Percentiles rank a stretch among this genome's conserved stretches.
These are phyloP conservation scores for Steinernema hermaphroditum DNA, from an alignment of 2,888 invertebrate genomes.

Conservation along the genomic window DNA sequence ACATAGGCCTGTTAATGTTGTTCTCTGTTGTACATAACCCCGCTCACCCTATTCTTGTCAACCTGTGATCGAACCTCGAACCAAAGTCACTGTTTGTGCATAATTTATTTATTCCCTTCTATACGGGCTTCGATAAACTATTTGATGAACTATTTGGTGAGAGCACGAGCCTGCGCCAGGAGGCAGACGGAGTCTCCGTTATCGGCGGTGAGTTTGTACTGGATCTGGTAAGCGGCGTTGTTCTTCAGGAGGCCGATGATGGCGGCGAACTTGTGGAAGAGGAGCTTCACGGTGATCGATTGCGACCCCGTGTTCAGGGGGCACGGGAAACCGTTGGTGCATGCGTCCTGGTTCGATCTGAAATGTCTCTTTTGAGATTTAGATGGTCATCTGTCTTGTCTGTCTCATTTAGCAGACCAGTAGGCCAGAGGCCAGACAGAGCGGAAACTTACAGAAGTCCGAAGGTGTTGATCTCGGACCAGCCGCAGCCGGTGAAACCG, in stretches of 20 bases:
- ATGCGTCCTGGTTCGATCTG: conserved; percentile 42
- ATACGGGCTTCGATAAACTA: conserved; percentile 19
- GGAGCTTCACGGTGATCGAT: conserved; percentile 38
- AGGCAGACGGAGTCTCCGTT: conserved; percentile 42
- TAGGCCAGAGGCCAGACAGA: too few relatives aligned
- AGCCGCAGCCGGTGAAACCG: conserved; percentile 48
- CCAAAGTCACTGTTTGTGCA: neutral
- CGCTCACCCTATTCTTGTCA: conserved; percentile 1
- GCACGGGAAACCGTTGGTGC: conserved; percentile 43
- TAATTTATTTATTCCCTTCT: conserved; percentile 1
- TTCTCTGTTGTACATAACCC: conserved; percentile 20
- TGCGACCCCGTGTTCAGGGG: conserved; percentile 40
- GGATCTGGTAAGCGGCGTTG: conserved; percentile 44
- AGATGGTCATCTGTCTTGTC: too few relatives aligned
- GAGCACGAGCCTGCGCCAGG: conserved; percentile 50
- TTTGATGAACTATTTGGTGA: conserved; percentile 38
- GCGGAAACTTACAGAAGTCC: conserved; percentile 50
- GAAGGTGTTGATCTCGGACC: conserved; percentile 52
- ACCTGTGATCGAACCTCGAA: conserved; percentile 13
- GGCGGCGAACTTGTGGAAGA: conserved; percentile 41
- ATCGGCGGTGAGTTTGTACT: conserved; percentile 39
- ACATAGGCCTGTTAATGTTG: neutral
- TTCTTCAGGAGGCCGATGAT: conserved; percentile 43
- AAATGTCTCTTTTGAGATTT: too few relatives aligned
- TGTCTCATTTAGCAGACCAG: too few relatives aligned